Evolutionary conservation across 2,888 invertebrate genomes (phyloP), one percentile per base, ranked within the genome.

Genomic region (Acleris laterana): DNA sequence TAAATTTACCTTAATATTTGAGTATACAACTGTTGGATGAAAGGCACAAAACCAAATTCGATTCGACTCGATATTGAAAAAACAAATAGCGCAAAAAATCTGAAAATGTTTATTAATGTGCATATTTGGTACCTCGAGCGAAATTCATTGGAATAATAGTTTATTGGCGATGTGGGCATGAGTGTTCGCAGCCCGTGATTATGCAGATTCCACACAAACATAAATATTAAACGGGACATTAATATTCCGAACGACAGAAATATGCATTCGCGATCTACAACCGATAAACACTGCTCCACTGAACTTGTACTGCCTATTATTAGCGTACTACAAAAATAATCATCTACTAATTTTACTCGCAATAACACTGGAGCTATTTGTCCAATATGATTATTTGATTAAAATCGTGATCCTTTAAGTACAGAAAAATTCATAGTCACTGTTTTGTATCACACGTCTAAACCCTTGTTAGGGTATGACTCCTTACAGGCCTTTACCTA

Each of bases 171-270:
- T 75, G 72, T 77, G 74, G 76, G 78, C 81, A 83, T 83, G 86
- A 81, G 84, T 83, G 85, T 84, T 83, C 87, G 79, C 85, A 81
- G 88, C 79, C 85, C 77, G 88, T 91, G 92, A 93, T 93, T 92
- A 92, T 93, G 92, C 89, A 93, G 92, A 93, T 92, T 88, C 88
- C 87, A 82, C 81, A 82, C 82, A 89, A 85, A 85, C 91, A 91
- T 93, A 93, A 93, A 93, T 93, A 92, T 92, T 91, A 89, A 92
- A 89, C 89, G 88, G 84, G 75, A 78, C 91, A 92, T 93, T 92
- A 92, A 92, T 92, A 92, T 93, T 91, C 92, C 81, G 84, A 81
- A 83, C 86, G 89, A 84, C 88, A 88, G 88, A 85, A 87, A 89
- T 87, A 85, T 89, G 88, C 88, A 88, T 88, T 87, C 87, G 86